Percentiles rank a stretch among this genome's conserved stretches.
Evolutionary conservation across 2,888 invertebrate species (phyloP).

Genomic region (Macropis europaea): DNA sequence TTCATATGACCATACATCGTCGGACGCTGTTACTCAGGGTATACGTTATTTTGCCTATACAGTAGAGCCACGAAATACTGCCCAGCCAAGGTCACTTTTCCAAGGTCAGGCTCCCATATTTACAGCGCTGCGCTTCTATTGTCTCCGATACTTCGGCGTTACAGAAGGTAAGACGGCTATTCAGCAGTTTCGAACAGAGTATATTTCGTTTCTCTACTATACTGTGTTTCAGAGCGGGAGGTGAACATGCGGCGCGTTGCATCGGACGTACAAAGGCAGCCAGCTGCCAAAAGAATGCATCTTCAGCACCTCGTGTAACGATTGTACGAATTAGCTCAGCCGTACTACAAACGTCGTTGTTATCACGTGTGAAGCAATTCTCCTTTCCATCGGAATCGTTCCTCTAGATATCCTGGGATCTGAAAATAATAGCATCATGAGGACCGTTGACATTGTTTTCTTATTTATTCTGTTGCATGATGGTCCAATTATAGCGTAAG

Average conservation of each 20-base stretch:
- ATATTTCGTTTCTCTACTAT: constrained; percentile 29
- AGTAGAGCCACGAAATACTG: too few species aligned
- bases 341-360: constrained; percentile 61
- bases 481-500: constrained; percentile 12
- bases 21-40: constrained; percentile 6
- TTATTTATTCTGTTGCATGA: not conserved
- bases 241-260: constrained; percentile 38
- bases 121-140: too few species aligned
- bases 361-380: constrained; percentile 77
- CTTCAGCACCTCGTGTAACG: constrained; percentile 51
- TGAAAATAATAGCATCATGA: constrained; percentile 79
- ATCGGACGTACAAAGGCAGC: constrained; percentile 60
- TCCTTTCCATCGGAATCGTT: constrained; percentile 81
- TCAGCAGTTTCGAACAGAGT: constrained; percentile 1
- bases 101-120: too few species aligned
- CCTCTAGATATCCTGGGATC: constrained; percentile 84
- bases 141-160: too few species aligned
- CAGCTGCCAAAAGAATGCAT: constrained; percentile 64
- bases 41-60: too few species aligned
- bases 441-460: constrained; percentile 40
- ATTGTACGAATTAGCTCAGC: constrained; percentile 59
- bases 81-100: too few species aligned
- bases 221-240: constrained; percentile 30
- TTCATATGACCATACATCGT: constrained; percentile 16
- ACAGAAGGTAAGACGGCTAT: too few species aligned